A percentile compares a stretch with the other conserved stretches of the same genome.
Conservation (phyloP, 2,888 invertebrate species). For the Trissoscelio sp. region DNA sequence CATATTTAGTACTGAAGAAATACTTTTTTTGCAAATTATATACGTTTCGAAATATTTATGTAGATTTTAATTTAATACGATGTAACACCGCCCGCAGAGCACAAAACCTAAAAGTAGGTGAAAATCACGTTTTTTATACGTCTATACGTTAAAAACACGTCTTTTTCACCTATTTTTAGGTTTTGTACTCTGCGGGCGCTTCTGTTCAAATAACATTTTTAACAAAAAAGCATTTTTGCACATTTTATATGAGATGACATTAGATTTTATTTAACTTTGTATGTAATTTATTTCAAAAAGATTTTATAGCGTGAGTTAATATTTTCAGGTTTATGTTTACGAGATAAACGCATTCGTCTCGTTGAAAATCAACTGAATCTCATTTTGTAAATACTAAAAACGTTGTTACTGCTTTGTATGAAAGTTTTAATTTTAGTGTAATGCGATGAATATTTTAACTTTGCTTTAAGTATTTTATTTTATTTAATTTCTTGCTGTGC, state of each 20-base stretch:
- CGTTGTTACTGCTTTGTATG: not conserved
- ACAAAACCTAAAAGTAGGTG: too few relatives aligned
- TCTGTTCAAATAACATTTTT: too few relatives aligned
- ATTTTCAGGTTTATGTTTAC: conserved; percentile 8
- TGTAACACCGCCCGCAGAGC: too few relatives aligned
- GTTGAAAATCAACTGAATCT: conserved; percentile 5
- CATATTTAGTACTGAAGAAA: too few relatives aligned
- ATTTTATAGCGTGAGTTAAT: conserved; percentile 14
- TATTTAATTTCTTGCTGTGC: not conserved
- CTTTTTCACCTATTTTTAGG: too few relatives aligned
- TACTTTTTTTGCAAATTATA: too few relatives aligned
- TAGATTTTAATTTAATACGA: too few relatives aligned
- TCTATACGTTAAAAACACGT: too few relatives aligned
- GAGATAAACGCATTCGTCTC: not conserved
- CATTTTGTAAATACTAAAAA: conserved; percentile 15
- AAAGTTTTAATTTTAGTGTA: not conserved
- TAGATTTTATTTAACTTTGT: conserved; percentile 15
- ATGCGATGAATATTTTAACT: not conserved
- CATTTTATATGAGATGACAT: conserved; percentile 1
- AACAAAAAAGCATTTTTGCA: not conserved
- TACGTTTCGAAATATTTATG: too few relatives aligned
- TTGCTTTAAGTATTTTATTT: not conserved
- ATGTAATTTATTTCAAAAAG: conserved; percentile 1
- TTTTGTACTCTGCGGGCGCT: too few relatives aligned
- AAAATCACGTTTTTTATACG: too few relatives aligned